Conservation (phyloP, 2,888 invertebrate species). For the Protonemura montana region DNA sequence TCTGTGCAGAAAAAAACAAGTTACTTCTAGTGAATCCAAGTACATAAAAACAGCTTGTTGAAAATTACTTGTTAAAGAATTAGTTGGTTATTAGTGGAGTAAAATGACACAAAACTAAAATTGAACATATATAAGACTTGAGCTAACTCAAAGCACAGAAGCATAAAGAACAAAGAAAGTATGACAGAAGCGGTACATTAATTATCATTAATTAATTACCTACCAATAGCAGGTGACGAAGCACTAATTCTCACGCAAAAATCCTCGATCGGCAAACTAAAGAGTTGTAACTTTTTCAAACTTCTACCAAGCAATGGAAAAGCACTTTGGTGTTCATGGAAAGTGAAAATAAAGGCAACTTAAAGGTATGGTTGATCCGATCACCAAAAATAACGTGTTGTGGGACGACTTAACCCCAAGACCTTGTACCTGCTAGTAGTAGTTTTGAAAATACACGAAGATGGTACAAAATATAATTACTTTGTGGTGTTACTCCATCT, state of each 20-base stretch:
- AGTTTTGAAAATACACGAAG: too few relatives aligned
- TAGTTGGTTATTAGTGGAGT: neutral
- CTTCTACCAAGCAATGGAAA: conserved; percentile 9
- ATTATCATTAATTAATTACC: neutral
- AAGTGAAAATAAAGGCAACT: conserved; percentile 46
- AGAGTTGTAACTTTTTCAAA: neutral
- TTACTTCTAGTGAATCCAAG: too few relatives aligned
- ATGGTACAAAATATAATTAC: too few relatives aligned
- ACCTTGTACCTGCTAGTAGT: too few relatives aligned
- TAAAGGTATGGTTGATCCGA: conserved; percentile 44
- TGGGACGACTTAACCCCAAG: neutral
- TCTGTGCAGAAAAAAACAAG: too few relatives aligned
- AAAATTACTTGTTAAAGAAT: neutral
- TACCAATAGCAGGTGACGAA: neutral
- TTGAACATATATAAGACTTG: neutral
- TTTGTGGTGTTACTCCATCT: neutral
- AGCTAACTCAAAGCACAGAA: neutral
- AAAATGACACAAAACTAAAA: neutral
- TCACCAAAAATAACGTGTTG: conserved; percentile 44
- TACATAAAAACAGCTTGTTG: too few relatives aligned
- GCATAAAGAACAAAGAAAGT: neutral
- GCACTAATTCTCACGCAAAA: neutral
- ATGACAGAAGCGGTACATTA: neutral
- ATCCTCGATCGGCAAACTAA: neutral
- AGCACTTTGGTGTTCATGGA: neutral